phyloP scores from a whole-genome alignment of 2,113 vertebrate genomes.

The Vanacampus margaritifer region DNA sequence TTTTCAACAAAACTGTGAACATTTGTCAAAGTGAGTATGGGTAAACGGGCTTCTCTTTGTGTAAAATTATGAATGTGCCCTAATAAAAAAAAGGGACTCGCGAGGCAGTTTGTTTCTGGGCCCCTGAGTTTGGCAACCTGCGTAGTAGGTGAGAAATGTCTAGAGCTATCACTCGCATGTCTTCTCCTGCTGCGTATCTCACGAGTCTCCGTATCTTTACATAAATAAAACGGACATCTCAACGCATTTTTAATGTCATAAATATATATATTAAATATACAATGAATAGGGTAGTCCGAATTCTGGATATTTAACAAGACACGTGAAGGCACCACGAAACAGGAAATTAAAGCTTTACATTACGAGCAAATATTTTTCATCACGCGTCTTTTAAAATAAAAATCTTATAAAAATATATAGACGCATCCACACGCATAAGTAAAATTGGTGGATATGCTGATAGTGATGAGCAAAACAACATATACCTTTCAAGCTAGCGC shows the following conservation, averaged over 20 bases:
- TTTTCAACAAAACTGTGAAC: neutral
- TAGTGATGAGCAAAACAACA: neutral
- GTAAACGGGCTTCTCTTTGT: neutral
- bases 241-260: neutral
- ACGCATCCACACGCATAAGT: neutral
- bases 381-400: neutral
- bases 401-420: neutral
- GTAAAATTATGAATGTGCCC: neutral
- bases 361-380: neutral
- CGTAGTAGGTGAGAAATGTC: slow-evolving; percentile 38
- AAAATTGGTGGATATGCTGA: neutral
- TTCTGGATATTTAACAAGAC: neutral
- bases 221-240: neutral
- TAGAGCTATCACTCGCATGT: slow-evolving; percentile 34
- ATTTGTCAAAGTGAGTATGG: neutral
- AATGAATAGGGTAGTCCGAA: neutral
- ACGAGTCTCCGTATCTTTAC: neutral
- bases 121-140: neutral
- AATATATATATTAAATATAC: neutral
- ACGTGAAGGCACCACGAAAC: neutral
- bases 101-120: neutral
- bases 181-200: slow-evolving; percentile 23
- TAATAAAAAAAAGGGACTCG: neutral
- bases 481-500: slow-evolving; percentile 7
- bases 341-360: neutral